Evolutionary conservation across 2,113 vertebrate genomes (phyloP).

Genomic region (Tachuris rubrigastra): DNA sequence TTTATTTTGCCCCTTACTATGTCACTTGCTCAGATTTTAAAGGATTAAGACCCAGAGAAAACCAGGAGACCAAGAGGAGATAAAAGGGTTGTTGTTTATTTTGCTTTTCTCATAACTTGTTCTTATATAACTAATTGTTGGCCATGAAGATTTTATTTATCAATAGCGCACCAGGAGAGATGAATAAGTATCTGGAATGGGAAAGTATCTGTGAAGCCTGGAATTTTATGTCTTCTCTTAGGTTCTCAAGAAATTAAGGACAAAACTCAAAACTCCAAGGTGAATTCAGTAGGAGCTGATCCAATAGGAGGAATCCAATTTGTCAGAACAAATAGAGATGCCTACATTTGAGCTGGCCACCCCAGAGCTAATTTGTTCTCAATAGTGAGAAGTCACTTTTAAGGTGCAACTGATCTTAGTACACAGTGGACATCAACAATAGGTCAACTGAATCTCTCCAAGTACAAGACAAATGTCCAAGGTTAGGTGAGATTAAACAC

Average conservation of each 20-base stretch:
- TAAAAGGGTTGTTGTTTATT: background rate
- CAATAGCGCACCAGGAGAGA: background rate
- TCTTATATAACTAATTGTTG: background rate
- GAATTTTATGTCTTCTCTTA: background rate
- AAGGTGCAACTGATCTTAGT: background rate
- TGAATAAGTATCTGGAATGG: background rate
- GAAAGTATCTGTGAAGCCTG: background rate
- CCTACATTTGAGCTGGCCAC: background rate
- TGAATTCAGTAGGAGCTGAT: background rate
- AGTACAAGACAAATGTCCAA: background rate
- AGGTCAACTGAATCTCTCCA: background rate
- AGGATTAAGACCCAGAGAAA: background rate
- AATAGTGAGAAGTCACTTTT: background rate
- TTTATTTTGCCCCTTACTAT: background rate
- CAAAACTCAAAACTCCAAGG: background rate
- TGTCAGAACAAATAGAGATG: background rate
- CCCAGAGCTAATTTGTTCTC: background rate
- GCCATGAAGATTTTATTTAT: background rate
- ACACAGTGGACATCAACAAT: background rate
- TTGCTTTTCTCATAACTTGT: background rate
- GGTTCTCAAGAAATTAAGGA: background rate
- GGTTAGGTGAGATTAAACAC: background rate
- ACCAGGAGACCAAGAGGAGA: background rate
- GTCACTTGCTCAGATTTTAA: background rate
- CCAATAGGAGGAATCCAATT: background rate